These are phyloP conservation scores for Stenotaenia linearis DNA, from an alignment of 2,888 invertebrate species.

Conservation along the genomic window DNA sequence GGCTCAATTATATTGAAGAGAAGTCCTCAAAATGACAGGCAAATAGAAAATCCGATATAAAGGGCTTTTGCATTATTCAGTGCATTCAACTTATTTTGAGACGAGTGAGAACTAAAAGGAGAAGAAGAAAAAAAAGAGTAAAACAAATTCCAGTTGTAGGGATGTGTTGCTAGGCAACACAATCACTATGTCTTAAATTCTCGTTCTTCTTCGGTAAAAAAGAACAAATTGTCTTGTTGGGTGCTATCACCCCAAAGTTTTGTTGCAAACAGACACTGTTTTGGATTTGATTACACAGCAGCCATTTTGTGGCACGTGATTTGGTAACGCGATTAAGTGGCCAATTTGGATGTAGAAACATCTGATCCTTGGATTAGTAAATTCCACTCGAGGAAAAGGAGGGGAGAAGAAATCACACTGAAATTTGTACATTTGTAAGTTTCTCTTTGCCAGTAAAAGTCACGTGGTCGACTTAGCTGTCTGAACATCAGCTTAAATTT, in stretches of 20 bases:
- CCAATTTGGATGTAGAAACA: not conserved
- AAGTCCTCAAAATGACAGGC: not conserved
- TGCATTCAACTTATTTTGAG: not conserved
- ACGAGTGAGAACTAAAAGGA: not conserved
- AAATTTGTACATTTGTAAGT: not conserved
- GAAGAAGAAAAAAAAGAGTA: not conserved
- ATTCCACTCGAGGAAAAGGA: not conserved
- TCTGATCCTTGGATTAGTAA: not conserved
- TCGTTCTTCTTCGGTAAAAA: not conserved
- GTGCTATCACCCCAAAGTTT: no score
- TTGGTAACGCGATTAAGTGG: not conserved
- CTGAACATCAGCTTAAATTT: not conserved
- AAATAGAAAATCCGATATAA: not conserved
- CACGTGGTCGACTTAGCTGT: not conserved
- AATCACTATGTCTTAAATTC: not conserved
- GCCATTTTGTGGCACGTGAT: not conserved
- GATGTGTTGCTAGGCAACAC: not conserved
- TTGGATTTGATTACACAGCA: not conserved
- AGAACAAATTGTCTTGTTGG: not conserved
- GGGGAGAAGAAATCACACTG: not conserved
- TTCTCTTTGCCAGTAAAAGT: not conserved
- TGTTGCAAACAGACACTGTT: no score
- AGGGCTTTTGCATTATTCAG: not conserved
- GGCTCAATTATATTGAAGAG: not conserved
- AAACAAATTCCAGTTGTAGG: not conserved